Percentiles rank a stretch among this genome's conserved stretches.
Evolutionary conservation across 2,113 vertebrate species (phyloP).

Genomic region (Actenoides hombroni): DNA sequence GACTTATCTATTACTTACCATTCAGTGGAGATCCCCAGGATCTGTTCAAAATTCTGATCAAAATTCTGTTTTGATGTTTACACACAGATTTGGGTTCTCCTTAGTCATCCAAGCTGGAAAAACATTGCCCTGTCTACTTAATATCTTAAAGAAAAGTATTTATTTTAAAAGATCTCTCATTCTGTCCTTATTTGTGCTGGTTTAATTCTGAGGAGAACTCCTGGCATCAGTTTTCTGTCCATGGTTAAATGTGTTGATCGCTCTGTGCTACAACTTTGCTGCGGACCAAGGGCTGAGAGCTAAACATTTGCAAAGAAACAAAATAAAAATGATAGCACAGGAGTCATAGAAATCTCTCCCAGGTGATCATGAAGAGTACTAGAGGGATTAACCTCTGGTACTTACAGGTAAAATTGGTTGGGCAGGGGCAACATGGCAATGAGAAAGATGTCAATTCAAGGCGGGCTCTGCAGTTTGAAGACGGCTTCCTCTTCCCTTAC

Average conservation of each 20-base stretch:
- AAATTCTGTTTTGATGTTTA: background rate
- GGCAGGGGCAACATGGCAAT: background rate
- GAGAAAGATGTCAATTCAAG: background rate
- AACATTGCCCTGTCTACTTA: background rate
- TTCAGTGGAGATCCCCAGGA: background rate
- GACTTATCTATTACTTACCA: background rate
- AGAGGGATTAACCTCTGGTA: background rate
- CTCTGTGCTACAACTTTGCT: background rate
- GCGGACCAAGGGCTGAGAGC: background rate
- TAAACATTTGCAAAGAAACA: background rate
- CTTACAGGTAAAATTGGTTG: accelerated
- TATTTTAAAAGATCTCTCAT: background rate
- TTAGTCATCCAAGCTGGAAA: background rate
- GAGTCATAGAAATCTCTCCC: background rate
- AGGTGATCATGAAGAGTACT: background rate
- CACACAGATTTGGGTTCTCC: background rate
- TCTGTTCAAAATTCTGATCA: too few relatives aligned
- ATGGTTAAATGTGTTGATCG: background rate
- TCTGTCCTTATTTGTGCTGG: background rate
- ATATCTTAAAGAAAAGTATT: background rate
- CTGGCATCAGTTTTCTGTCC: background rate
- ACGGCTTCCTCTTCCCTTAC: background rate
- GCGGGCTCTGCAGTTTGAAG: background rate
- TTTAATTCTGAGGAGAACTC: background rate
- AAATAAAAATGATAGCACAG: background rate